Base-by-base conservation (phyloP, 2,113 vertebrate genomes). In the Pionites leucogaster region DNA sequence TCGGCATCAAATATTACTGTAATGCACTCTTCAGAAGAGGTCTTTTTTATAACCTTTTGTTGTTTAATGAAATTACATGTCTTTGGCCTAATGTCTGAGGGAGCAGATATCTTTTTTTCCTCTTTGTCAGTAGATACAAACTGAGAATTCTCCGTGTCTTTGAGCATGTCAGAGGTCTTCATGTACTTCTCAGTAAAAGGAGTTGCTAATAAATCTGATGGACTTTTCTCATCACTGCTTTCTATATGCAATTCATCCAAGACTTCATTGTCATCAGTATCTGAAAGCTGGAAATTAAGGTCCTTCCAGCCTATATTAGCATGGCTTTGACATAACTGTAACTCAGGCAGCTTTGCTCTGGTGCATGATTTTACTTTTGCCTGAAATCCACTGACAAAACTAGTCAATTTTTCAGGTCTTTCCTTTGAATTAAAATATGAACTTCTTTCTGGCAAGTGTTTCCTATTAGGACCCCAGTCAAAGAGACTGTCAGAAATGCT, bases 401-500 rank as follows among this genome's bases (percentile, higher is more conserved):
- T 98, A 74, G 98, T 95, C 76, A 99, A 97, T 96, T 98, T 99
- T 95, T 98, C 98, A 18, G 98, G 98, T 33, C 91, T 98, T 91
- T 99, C 99, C 72, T 98, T 98, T 74, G 98, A 98, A 95, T 98
- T 95, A 90, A 97, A 97, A 12, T 94, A 98, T 4, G 96, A 96
- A 10, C 75, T 93, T 72, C 82, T 96, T 90, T 97, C 98, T 55
- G 55, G 91, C 91, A 96, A 96, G 92, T 82, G 95, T 94, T 85
- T 97, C 93, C 60, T 85, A 33, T 94, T 82, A 63, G 78, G 83
- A 96, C 98, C 98, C 99, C 98, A 99, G 96, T 98, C 98, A 97
- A 99, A 98, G 12, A 99, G 97, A 91, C 98, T 99, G 94, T 99
- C 99, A 27, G 99, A 99, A 94, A 99, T 50, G 60, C 99, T 99